Percentiles rank a stretch among this genome's conserved stretches.
Conservation (phyloP, 1,140 invertebrate genomes). For the Phymorhynchus buccinoides region DNA sequence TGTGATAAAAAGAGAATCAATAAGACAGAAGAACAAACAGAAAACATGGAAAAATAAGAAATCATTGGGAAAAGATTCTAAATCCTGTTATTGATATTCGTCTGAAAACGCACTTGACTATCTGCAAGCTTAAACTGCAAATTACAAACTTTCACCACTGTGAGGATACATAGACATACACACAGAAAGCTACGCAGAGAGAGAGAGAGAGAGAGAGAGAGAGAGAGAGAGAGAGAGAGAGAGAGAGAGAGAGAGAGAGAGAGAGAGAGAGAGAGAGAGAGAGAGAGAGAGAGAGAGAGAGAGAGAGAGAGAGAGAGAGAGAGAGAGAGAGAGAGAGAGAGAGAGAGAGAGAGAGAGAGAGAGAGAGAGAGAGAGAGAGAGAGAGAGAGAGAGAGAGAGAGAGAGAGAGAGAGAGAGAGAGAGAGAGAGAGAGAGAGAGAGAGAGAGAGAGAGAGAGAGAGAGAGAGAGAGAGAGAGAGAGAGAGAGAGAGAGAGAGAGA, state of each 20-base stretch:
- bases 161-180: no score
- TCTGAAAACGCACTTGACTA: no score
- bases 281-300: slow-evolving; percentile 28
- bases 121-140: no score
- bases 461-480: not conserved
- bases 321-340: slow-evolving; percentile 30
- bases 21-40: no score
- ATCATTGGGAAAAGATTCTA: no score
- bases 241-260: slow-evolving; percentile 6
- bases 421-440: not conserved
- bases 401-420: not conserved
- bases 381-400: slow-evolving; percentile 12
- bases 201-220: not conserved
- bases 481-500: no score
- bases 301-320: slow-evolving; percentile 27
- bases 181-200: not conserved
- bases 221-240: slow-evolving; percentile 4
- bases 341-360: slow-evolving; percentile 28
- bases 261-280: slow-evolving; percentile 19
- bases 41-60: no score
- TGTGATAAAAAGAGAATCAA: no score
- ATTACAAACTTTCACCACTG: no score
- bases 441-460: slow-evolving; percentile 1
- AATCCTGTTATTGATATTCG: no score
- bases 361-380: slow-evolving; percentile 26